Evolutionary conservation across 2,888 invertebrate species (phyloP), one percentile per base, ranked within the genome.

Genomic region (Micropterix aruncella): DNA sequence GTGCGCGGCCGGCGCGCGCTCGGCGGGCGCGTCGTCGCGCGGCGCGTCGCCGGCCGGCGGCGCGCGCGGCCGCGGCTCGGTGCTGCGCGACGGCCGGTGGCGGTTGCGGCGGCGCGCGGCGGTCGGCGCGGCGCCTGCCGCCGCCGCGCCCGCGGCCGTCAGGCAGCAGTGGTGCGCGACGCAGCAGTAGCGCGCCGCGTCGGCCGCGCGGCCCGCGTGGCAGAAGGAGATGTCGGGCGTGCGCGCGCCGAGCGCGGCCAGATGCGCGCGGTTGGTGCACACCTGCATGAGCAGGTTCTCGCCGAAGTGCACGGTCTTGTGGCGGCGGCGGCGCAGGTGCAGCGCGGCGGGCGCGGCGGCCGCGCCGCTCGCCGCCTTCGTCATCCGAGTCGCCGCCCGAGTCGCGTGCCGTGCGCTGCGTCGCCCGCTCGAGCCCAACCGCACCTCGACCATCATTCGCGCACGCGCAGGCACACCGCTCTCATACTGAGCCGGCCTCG

Each of bases 261-360:
- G 58, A 53, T 70, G 70, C 15, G 70, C 79, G 46, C 81, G 75
- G 62, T 83, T 82, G 50, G 81, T 79, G 61, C 80, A 82, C 43
- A 83, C 82, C 62, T 83, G 82, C 62, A 82, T 75, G 52, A 83
- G 61, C 18, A 83, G 70, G 60, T 83, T 83, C 58, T 83, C 83
- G 47, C 83, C 83, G 58, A 84, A 84, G 62, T 83, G 83, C 42
- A 84, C 83, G 42, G 83, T 83, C 63, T 83, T 83, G 65, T 83
- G 83, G 47, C 83, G 75, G 44, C 83, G 74, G 46, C 83, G 74
- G 44, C 82, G 79, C 47, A 80, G 66, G 53, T 77, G 78, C 58
- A 80, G 69, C 53, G 63, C 61, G 52, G 74, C 77, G 52, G 74
- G 75, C 53, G 74, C 77, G 52, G 65, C 72, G 53, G 75, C 74